Base-by-base conservation (phyloP, 2,113 vertebrate species). In the Colistium nudipinnis region DNA sequence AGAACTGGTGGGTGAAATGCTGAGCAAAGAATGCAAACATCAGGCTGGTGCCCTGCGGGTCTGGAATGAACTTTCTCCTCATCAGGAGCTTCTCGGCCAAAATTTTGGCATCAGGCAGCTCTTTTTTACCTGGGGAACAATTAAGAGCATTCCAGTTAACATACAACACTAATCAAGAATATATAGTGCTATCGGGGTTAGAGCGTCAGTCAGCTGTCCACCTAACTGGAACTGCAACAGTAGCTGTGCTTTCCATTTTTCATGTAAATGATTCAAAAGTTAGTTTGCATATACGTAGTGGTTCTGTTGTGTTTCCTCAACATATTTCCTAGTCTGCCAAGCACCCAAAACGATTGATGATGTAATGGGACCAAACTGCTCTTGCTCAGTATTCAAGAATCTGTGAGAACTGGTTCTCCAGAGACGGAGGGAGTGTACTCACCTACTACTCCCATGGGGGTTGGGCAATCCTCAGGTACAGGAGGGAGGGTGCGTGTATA, bases 11-110 rank as follows among this genome's bases (percentile, higher is more conserved):
- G 0, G 96, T 96, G 81, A 99, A 99, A 82, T 99, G 97, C 53
- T 99, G 98, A 2, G 98, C 97, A 28, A 99, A 99, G 90, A 99
- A 99, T 0, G 95, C 94, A 51, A 99, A 99, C 97, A 99, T 98
- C 73, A 98, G 84, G 17, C 95, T 99, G 43, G 96, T 93, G 70
- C 94, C 94, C 85, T 99, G 97, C 0, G 97, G 98, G 35, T 99
- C 97, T 0, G 96, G 96, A 53, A 98, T 96, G 24, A 98, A 99
- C 77, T 94, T 89, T 67, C 87, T 95, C 62, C 98, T 93, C 17
- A 96, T 44, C 31, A 99, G 84, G 41, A 98, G 94, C 82, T 95
- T 97, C 78, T 99, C 95, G 52, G 94, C 94, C 36, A 99, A 72
- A 12, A 92, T 0, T 41, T 95, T 94, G 0, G 91, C 92, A 71